A percentile compares a stretch with the other conserved stretches of the same genome.
These are phyloP conservation scores for Gephyroberyx darwinii DNA, from an alignment of 2,797 vertebrate species.

Conservation along the genomic window DNA sequence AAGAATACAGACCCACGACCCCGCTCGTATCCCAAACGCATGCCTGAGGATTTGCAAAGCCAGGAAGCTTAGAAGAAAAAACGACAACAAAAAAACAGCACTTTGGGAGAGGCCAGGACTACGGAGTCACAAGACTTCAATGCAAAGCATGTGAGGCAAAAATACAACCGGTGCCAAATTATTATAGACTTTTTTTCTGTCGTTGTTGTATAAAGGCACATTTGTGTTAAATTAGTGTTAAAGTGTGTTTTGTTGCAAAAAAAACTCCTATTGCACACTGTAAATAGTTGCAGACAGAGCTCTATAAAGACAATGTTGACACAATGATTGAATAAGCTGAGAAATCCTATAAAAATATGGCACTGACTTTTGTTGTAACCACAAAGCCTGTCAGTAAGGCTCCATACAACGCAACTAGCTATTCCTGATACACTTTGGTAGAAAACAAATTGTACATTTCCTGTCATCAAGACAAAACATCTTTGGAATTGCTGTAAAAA, in stretches of 20 bases:
- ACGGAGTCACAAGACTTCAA: constrained; percentile 55
- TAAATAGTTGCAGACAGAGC: not conserved
- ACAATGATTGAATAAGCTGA: constrained; percentile 6
- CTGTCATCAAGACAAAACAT: constrained; percentile 7
- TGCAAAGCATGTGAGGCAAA: constrained; percentile 21
- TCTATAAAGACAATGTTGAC: constrained; percentile 8
- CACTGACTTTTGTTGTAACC: not conserved
- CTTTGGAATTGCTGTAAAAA: constrained; percentile 17
- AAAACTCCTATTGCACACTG: not conserved
- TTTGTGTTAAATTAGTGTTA: constrained; percentile 15
- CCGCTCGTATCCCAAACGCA: constrained; percentile 25
- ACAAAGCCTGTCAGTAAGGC: not conserved
- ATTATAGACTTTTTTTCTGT: not conserved
- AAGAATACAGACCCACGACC: constrained; percentile 34
- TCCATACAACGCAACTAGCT: not conserved
- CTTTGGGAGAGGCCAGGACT: constrained; percentile 38
- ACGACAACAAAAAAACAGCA: constrained; percentile 18
- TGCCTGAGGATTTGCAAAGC: constrained; percentile 32
- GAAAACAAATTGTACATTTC: constrained; percentile 1
- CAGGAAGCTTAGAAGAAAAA: constrained; percentile 28
- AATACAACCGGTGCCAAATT: not conserved
- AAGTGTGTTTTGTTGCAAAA: constrained; percentile 15
- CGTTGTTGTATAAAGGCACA: constrained; percentile 38
- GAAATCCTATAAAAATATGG: constrained; percentile 38
- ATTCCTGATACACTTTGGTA: not conserved